Evolutionary conservation across 2,888 invertebrate species (phyloP).

Genomic region (Stenichneumon culpator): DNA sequence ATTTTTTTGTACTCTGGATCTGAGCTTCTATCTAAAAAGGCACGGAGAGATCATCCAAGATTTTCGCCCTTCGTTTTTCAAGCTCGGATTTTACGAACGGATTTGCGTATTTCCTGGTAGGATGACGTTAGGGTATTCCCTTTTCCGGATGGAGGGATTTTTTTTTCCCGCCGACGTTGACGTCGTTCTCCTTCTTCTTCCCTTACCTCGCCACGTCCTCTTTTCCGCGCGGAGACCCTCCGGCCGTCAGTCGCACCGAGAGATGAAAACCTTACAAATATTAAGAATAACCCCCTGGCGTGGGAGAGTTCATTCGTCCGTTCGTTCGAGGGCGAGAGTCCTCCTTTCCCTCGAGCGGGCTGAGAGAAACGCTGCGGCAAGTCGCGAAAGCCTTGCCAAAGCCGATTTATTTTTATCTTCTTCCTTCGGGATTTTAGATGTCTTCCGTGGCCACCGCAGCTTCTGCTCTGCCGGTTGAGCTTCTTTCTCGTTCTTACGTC

Average conservation of each 20-base stretch:
- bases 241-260: slow-evolving; percentile 54
- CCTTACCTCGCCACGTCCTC: slow-evolving; percentile 26
- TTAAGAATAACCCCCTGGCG: slow-evolving; percentile 79
- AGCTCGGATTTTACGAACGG: slow-evolving; percentile 78
- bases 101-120: slow-evolving; percentile 77
- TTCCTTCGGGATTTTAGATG: slow-evolving; percentile 76
- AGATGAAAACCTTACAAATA: slow-evolving; percentile 83
- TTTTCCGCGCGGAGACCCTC: slow-evolving; percentile 19
- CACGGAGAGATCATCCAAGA: slow-evolving; percentile 75
- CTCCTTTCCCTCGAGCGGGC: slow-evolving; percentile 46
- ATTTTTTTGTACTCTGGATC: background rate
- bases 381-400: slow-evolving; percentile 80
- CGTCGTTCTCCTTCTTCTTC: slow-evolving; percentile 30
- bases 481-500: slow-evolving; percentile 46
- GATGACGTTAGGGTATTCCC: slow-evolving; percentile 64
- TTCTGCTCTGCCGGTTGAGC: slow-evolving; percentile 51
- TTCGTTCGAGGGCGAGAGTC: slow-evolving; percentile 50
- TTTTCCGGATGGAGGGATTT: slow-evolving; percentile 43
- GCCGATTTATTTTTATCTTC: slow-evolving; percentile 83
- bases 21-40: slow-evolving; percentile 23
- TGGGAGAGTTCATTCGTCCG: slow-evolving; percentile 12
- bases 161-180: slow-evolving; percentile 22
- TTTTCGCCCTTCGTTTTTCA: slow-evolving; percentile 77
- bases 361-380: slow-evolving; percentile 60
- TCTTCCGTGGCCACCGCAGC: slow-evolving; percentile 60